Percentiles rank a stretch among this genome's conserved stretches.
Conservation (phyloP, 2,797 vertebrate species). For the Phoeniculus purpureus region DNA sequence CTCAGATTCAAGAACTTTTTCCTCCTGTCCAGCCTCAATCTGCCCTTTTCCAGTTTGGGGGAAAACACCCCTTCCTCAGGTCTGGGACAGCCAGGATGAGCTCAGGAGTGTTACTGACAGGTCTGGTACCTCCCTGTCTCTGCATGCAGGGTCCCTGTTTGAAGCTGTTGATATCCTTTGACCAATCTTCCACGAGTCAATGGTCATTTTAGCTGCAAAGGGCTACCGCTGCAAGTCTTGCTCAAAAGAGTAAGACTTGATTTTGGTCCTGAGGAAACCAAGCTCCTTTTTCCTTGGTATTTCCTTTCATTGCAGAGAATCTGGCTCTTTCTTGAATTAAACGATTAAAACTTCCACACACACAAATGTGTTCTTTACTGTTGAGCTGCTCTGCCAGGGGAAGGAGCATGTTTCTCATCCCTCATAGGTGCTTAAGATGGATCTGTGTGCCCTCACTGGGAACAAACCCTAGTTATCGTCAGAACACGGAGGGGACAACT, state of each 20-base stretch:
- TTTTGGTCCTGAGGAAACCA: neutral
- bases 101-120: rapidly evolving
- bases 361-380: rapidly evolving
- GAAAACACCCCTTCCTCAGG: rapidly evolving
- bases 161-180: neutral
- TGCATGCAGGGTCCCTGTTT: rapidly evolving
- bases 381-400: neutral
- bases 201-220: rapidly evolving
- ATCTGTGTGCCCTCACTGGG: no score
- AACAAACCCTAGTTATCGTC: no score
- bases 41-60: neutral
- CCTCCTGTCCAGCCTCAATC: no score
- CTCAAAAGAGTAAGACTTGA: neutral
- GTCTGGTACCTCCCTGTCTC: no score
- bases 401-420: rapidly evolving
- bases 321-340: neutral
- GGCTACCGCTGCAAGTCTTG: neutral
- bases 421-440: neutral
- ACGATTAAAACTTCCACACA: neutral
- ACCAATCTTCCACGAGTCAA: rapidly evolving
- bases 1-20: no score
- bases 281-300: neutral
- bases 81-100: neutral
- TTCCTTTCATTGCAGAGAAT: neutral
- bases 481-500: neutral